Conservation (phyloP, 2,797 vertebrate species). For the Borostomias antarcticus region DNA sequence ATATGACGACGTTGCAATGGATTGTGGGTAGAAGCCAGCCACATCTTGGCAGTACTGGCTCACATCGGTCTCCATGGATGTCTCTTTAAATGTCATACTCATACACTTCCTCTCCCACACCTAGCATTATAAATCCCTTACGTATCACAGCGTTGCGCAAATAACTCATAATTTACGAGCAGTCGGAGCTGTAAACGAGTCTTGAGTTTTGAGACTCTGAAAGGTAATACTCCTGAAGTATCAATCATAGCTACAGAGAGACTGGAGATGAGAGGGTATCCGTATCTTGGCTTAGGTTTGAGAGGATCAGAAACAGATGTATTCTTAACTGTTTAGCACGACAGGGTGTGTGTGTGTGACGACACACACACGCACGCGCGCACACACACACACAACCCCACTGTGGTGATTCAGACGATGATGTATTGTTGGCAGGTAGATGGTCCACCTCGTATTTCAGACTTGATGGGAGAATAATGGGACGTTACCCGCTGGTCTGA, state of each 20-base stretch:
- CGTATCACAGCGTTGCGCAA: not conserved
- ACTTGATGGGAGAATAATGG: constrained; percentile 56
- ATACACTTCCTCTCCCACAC: not conserved
- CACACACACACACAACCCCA: constrained; percentile 34
- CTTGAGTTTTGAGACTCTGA: not conserved
- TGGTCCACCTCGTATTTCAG: constrained; percentile 34
- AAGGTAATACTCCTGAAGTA: not conserved
- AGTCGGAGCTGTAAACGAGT: not conserved
- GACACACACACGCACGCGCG: not conserved
- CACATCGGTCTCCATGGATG: not conserved
- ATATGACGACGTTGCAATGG: no score
- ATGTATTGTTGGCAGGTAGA: constrained; percentile 47
- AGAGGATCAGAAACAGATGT: constrained; percentile 74
- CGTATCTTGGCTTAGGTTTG: constrained; percentile 28
- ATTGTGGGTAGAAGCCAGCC: not conserved
- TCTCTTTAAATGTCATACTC: not conserved
- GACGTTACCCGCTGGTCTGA: constrained; percentile 32
- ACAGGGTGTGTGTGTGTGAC: no score
- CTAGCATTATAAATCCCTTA: not conserved
- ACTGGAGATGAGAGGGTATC: not conserved
- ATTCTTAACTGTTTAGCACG: constrained; percentile 46
- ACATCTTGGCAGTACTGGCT: not conserved
- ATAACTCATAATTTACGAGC: not conserved
- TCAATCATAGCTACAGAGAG: not conserved
- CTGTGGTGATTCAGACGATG: constrained; percentile 43